Percentiles rank a stretch among this genome's conserved stretches.
Evolutionary conservation across 2,797 vertebrate species (phyloP).

Genomic region (Brotula barbata): DNA sequence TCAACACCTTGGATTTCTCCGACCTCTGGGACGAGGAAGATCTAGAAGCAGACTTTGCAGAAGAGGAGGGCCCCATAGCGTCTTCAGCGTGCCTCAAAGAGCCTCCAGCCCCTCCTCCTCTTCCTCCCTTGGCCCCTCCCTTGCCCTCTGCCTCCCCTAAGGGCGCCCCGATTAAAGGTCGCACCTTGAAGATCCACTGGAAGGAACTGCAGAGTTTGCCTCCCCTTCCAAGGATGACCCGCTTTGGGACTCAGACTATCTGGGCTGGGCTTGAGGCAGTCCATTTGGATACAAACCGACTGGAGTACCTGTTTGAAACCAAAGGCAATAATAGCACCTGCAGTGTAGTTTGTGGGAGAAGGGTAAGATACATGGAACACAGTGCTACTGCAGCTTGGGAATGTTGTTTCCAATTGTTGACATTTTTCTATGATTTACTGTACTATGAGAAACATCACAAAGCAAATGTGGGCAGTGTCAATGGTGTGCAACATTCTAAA

Average conservation of each 20-base stretch:
- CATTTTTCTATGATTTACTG: too few relatives aligned
- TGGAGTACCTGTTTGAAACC: constrained; percentile 77
- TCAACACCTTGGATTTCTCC: constrained; percentile 79
- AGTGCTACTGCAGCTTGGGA: neutral
- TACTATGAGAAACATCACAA: neutral
- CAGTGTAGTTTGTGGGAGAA: constrained; percentile 39
- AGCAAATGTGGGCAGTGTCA: neutral
- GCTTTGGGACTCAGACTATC: constrained; percentile 79
- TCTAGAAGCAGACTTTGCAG: constrained; percentile 49
- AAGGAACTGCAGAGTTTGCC: constrained; percentile 72
- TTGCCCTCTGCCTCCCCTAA: constrained; percentile 12
- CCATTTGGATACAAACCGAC: constrained; percentile 70
- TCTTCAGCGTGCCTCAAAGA: neutral
- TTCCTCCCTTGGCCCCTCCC: constrained; percentile 36
- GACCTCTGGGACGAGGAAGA: constrained; percentile 83
- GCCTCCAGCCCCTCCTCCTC: constrained; percentile 50
- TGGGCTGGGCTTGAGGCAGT: constrained; percentile 79
- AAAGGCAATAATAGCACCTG: constrained; percentile 58
- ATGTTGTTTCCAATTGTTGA: too few relatives aligned
- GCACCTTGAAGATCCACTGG: constrained; percentile 81
- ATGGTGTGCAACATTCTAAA: too few relatives aligned
- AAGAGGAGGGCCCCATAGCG: constrained; percentile 56
- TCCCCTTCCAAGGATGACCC: constrained; percentile 74
- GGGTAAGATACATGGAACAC: constrained; percentile 59
- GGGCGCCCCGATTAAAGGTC: constrained; percentile 31